Base-by-base conservation (phyloP, 2,888 invertebrate genomes). In the Acronicta psi region DNA sequence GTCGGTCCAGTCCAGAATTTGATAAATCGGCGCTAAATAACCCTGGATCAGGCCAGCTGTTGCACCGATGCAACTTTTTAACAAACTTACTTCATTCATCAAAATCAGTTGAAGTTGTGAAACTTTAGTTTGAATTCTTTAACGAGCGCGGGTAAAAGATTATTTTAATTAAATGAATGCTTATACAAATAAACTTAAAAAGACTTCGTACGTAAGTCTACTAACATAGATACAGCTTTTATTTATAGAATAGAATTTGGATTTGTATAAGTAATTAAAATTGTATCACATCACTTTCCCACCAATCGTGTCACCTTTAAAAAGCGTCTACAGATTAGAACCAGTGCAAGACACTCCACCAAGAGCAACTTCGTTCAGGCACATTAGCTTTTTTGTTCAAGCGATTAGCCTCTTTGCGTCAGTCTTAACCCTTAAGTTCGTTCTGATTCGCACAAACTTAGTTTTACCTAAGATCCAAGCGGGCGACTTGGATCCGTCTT, bases 21-120 rank as follows among this genome's bases (percentile, higher is more conserved):
- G 46, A 56, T 51, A 43, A 70, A 70, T 59, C 13, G 46, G 31
- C 29, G 37, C 18, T 29, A 34, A 55, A 25, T 34, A 40, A 18
- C 43, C 49, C 14, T 23, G 23, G 17, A 31, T n/a, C 38, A 8
- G 6, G 11, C 51, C 68, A 66, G 59, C 53, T 55, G 59, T 14
- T 71, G 68, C 59, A 52, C 16, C 41, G 51, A 36, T 59, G 68
- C 68, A 59, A 55, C 59, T 68, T 70, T 45, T 55, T 47, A 45
- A 52, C 25, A 13, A 71, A 71, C 34, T 68, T 66, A 14, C 14
- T 52, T 55, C 50, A 59, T 71, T 59, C 54, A 59, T 68, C 51
- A 71, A 41, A 54, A 51, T n/a, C 46, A 37, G 36, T 40, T 25
- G 1, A 31, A 47, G 43, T 36, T 62, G 36, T 5, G 8, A 29